phyloP scores from a whole-genome alignment of 2,797 vertebrate genomes.

The Bradypus variegatus region DNA sequence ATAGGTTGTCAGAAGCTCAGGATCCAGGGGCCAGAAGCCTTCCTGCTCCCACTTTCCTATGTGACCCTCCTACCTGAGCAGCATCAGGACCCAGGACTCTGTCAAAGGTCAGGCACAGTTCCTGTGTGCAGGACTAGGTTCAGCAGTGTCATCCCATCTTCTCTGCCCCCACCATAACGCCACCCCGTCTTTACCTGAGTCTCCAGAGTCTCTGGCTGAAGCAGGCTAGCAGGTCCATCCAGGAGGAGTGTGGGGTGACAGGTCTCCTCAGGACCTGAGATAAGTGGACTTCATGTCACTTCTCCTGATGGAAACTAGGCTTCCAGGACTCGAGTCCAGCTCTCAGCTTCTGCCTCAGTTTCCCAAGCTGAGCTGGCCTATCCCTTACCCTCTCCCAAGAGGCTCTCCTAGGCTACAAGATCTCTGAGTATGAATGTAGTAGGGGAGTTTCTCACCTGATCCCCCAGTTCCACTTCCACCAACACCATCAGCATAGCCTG shows the following conservation, averaged over 20 bases:
- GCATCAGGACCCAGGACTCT: slow-evolving; percentile 71
- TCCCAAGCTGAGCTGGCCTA: neutral
- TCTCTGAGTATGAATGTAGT: neutral
- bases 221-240: slow-evolving; percentile 28
- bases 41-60: neutral
- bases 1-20: neutral
- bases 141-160: neutral
- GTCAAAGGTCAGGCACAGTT: slow-evolving; percentile 73
- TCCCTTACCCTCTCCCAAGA: neutral
- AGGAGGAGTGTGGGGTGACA: neutral
- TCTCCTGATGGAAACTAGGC: neutral
- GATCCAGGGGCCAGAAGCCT: neutral
- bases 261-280: slow-evolving; percentile 40
- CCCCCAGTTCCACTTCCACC: slow-evolving; percentile 13
- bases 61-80: slow-evolving; percentile 75
- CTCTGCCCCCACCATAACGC: neutral
- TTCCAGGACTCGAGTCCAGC: neutral
- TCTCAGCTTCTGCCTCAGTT: neutral
- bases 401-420: neutral
- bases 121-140: slow-evolving; percentile 50
- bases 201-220: neutral
- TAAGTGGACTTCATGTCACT: neutral
- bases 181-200: neutral
- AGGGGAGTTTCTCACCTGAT: slow-evolving; percentile 30
- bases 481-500: neutral